Evolutionary conservation across 2,113 vertebrate genomes (phyloP).

Genomic region (Struthio camelus): DNA sequence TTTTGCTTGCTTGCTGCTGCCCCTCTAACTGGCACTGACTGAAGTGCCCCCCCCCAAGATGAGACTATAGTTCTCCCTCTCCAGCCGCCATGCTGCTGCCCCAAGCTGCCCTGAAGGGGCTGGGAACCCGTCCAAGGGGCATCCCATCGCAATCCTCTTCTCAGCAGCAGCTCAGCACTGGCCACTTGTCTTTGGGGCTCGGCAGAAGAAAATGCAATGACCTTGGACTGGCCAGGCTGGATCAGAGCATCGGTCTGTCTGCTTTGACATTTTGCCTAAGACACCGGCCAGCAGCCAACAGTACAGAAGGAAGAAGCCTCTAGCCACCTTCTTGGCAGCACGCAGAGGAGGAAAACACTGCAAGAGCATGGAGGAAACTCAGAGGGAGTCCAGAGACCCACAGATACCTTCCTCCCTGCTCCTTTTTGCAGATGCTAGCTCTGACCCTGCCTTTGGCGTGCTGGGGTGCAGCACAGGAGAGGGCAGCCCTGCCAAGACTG

Average conservation of each 20-base stretch:
- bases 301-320: not conserved
- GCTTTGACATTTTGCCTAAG: not conserved
- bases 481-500: not conserved
- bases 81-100: not conserved
- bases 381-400: not conserved
- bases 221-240: not conserved
- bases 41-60: accelerated
- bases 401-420: not conserved
- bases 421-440: not conserved
- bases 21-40: no score
- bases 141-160: not conserved
- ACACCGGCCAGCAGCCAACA: not conserved
- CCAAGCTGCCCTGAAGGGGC: not conserved
- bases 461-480: not conserved
- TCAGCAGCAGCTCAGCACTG: not conserved
- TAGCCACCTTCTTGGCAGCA: not conserved
- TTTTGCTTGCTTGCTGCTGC: not conserved
- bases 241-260: not conserved
- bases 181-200: not conserved
- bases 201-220: accelerated
- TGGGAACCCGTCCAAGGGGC: not conserved
- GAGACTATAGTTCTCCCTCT: not conserved
- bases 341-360: not conserved
- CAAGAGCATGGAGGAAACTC: not conserved
- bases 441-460: not conserved